Conservation (phyloP, 2,888 invertebrate species). For the Mesochorus sp. region DNA sequence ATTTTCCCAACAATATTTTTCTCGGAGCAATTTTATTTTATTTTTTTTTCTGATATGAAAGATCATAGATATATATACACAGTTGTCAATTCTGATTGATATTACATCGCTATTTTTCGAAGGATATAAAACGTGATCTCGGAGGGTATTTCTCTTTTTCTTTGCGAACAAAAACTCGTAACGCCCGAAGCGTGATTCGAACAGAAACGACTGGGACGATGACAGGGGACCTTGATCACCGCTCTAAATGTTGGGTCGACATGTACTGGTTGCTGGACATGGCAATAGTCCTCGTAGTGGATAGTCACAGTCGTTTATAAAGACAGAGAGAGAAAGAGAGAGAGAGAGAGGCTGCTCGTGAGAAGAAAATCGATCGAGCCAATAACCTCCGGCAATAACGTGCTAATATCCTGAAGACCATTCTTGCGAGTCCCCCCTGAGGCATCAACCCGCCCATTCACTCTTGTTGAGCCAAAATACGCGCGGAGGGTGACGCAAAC, state of each 20-base stretch:
- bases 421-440: conserved; percentile 69
- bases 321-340: neutral
- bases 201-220: conserved; percentile 18
- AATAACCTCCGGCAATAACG: conserved; percentile 78
- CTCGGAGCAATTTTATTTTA: too few species aligned
- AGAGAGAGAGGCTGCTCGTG: conserved; percentile 15
- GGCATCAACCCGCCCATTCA: conserved; percentile 64
- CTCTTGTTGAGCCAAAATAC: conserved; percentile 48
- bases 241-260: conserved; percentile 44
- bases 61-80: neutral
- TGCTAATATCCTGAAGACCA: conserved; percentile 80
- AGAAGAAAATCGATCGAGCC: conserved; percentile 76
- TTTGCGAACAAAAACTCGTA: conserved; percentile 21
- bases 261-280: conserved; percentile 46
- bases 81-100: neutral
- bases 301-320: neutral
- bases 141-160: conserved; percentile 25
- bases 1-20: neutral
- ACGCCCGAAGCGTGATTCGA: conserved; percentile 39
- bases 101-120: neutral
- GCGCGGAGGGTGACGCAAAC: conserved; percentile 26
- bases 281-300: conserved; percentile 12
- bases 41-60: too few species aligned
- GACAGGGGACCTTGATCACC: conserved; percentile 53
- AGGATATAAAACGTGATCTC: conserved; percentile 5